Percentiles rank a stretch among this genome's conserved stretches.
Evolutionary conservation across 1,140 invertebrate species (phyloP).

Genomic region (Pseudachorutes palmiensis): DNA sequence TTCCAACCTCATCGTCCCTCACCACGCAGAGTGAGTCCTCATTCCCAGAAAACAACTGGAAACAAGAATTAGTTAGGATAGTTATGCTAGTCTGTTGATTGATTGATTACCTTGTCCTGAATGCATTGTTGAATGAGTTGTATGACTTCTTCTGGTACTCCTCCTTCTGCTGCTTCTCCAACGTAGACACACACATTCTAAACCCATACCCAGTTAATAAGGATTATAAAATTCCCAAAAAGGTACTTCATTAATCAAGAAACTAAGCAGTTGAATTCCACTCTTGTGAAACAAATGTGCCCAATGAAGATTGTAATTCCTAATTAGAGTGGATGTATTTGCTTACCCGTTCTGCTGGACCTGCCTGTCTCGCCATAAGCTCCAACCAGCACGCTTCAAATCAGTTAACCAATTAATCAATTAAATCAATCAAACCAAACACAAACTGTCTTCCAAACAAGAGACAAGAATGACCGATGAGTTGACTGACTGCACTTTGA

Average conservation of each 20-base stretch:
- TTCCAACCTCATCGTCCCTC: conserved; percentile 20
- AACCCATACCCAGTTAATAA: background rate
- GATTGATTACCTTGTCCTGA: conserved; percentile 22
- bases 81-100: background rate
- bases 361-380: background rate
- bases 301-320: too few species aligned
- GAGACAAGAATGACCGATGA: too few species aligned
- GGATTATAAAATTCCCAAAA: too few species aligned
- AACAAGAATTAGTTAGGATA: background rate
- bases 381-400: background rate
- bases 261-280: too few species aligned
- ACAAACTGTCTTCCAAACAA: too few species aligned
- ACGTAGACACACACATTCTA: background rate
- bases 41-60: conserved; percentile 28
- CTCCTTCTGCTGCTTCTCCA: background rate
- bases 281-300: too few species aligned
- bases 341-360: too few species aligned
- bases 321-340: too few species aligned
- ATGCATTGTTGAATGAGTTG: conserved; percentile 20
- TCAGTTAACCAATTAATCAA: background rate
- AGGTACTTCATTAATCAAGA: too few species aligned
- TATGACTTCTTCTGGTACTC: background rate
- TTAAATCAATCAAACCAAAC: conserved; percentile 7
- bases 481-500: too few species aligned
- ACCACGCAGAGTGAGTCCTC: conserved; percentile 11